Evolutionary conservation across 1,140 invertebrate genomes (phyloP), one percentile per base, ranked within the genome.

Genomic region (Penaeus indicus): DNA sequence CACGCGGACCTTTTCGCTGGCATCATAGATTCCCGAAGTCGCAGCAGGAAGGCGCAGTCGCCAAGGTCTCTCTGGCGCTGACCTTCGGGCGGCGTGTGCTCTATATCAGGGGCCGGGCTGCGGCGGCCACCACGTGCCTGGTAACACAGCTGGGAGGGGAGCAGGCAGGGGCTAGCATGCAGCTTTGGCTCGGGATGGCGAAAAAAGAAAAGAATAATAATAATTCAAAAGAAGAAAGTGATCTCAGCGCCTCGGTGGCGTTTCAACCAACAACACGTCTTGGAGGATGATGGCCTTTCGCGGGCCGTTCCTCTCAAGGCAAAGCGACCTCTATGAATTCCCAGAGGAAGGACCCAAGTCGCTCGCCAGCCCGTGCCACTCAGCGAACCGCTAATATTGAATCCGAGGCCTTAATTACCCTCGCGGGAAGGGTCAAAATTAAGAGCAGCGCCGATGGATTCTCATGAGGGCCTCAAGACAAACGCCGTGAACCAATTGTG

Each of bases 401-500:
- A 67, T 69, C 80, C 69, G 38, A 61, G 60, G 78, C 78, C 85
- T 86, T 86, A 86, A 81, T 81, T 81, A 69, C 62, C 78, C 47
- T 25, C 42, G 42, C 78, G 67, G 38, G 78, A 86, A 86, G 78
- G 78, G 78, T 81, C 47, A 80, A 64, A 67, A 67, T 42, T 63
- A 63, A 32, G 19, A 22, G 84, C 5, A 61, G 27, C 25, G n/a
- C n/a, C 0, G 77, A 13, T 10, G 61, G 38, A 38, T 27, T 60
- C 62, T 81, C 78, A 69, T 69, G 85, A 86, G 78, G 78, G 25
- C 85, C 78, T 79, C 78, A 80, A 86, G 85, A 86, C 85, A 86
- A 86, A 86, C 85, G 85, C 85, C 67, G 77, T 80, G 85, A 60
- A 86, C 85, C 85, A 86, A 86, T 86, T 86, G 85, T 86, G 78